Evolutionary conservation across 2,797 vertebrate genomes (phyloP).

Genomic region (Halcyon smyrnensis): DNA sequence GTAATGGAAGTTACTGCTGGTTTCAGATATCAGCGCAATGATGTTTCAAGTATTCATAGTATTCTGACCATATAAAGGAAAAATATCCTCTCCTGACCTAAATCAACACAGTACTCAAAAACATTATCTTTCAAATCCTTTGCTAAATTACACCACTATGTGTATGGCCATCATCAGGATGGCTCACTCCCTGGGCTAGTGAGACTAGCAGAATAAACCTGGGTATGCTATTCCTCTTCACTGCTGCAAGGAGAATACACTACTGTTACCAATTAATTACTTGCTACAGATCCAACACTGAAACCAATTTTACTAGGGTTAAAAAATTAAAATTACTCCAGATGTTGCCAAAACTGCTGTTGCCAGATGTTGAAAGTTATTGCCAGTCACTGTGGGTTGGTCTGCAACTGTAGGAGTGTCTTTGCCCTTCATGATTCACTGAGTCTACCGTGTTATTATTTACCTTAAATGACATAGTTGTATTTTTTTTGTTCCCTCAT

Average conservation of each 20-base stretch:
- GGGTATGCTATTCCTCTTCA: not conserved
- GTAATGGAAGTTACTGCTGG: not conserved
- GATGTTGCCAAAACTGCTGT: not conserved
- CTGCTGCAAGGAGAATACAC: not conserved
- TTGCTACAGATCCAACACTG: not conserved
- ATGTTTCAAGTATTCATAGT: not conserved
- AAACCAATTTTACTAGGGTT: not conserved
- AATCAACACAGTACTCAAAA: not conserved
- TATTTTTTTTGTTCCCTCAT: not conserved
- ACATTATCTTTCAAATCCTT: not conserved
- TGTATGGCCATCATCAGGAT: not conserved
- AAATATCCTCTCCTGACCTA: not conserved
- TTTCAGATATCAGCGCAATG: not conserved
- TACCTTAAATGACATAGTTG: not conserved
- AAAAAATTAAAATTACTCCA: not conserved
- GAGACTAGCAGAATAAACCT: not conserved
- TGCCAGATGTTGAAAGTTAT: too few relatives aligned
- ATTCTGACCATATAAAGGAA: not conserved
- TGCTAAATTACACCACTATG: not conserved
- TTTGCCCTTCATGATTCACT: not conserved
- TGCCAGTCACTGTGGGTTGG: not conserved
- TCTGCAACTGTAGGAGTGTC: not conserved
- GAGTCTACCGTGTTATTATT: not conserved
- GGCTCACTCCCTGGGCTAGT: not conserved
- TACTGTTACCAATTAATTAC: not conserved